Conservation (phyloP, 1,140 invertebrate genomes). For the Periplaneta americana region DNA sequence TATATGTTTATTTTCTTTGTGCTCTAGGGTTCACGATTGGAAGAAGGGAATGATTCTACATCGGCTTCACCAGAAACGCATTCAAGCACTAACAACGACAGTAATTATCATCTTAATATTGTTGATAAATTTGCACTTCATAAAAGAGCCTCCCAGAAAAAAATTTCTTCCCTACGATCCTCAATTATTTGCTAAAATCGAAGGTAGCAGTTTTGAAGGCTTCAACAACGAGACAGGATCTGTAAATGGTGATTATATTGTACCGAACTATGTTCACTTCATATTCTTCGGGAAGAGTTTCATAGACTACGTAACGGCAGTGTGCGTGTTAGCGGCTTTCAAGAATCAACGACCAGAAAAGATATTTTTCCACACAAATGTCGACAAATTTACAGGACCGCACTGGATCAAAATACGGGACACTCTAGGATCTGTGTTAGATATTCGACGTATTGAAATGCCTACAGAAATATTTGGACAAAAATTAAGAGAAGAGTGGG, state of each 20-base stretch:
- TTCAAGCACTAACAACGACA: neutral
- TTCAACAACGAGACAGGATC: constrained; percentile 25
- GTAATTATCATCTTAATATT: neutral
- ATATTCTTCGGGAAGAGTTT: constrained; percentile 16
- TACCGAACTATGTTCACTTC: constrained; percentile 26
- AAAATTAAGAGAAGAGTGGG: neutral
- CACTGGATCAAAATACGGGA: constrained; percentile 24
- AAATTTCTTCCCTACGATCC: neutral
- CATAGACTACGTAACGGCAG: neutral
- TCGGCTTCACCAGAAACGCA: neutral
- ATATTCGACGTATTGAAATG: constrained; percentile 7
- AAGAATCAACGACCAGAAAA: neutral
- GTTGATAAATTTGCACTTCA: neutral
- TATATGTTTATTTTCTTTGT: too few relatives aligned
- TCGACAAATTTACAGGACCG: constrained; percentile 19
- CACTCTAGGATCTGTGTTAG: neutral
- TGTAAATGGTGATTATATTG: constrained; percentile 19
- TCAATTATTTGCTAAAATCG: neutral
- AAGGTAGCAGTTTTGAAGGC: constrained; percentile 14
- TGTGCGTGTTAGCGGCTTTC: neutral
- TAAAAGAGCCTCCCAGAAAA: neutral
- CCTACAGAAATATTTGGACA: neutral
- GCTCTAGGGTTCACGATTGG: too few relatives aligned
- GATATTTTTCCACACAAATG: neutral
- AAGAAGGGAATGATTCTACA: too few relatives aligned